These are phyloP conservation scores for Zelostemma sp. DNA, from an alignment of 1,140 invertebrate genomes.

Conservation along the genomic window DNA sequence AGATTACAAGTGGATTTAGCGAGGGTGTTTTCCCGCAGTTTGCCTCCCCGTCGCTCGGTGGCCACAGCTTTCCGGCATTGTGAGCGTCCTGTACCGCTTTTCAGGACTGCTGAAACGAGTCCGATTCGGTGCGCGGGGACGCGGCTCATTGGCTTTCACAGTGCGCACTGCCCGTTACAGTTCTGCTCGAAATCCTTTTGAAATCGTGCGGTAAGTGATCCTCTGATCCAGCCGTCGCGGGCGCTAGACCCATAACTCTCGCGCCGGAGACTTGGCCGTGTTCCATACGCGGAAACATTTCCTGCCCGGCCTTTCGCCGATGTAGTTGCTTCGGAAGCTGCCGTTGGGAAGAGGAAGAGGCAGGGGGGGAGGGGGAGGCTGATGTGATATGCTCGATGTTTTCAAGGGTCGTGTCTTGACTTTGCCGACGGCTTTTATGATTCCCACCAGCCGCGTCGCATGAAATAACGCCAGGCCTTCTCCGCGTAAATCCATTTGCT, in stretches of 20 bases:
- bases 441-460: slow-evolving; percentile 12
- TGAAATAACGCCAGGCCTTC: slow-evolving; percentile 16
- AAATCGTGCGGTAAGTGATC: slow-evolving; percentile 42
- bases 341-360: not conserved
- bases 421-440: slow-evolving; percentile 28
- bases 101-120: slow-evolving; percentile 27
- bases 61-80: slow-evolving; percentile 20
- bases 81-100: slow-evolving; percentile 27
- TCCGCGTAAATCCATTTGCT: slow-evolving; percentile 25
- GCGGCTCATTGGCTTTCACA: slow-evolving; percentile 25
- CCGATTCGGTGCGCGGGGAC: slow-evolving; percentile 30
- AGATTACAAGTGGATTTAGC: slow-evolving; percentile 22
- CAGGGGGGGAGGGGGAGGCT: slow-evolving; percentile 2
- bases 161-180: slow-evolving; percentile 13
- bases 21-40: slow-evolving; percentile 19
- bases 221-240: slow-evolving; percentile 29
- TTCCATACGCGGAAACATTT: slow-evolving; percentile 41
- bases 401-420: slow-evolving; percentile 23
- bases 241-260: slow-evolving; percentile 37
- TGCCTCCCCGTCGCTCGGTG: slow-evolving; percentile 24
- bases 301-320: slow-evolving; percentile 15
- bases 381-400: slow-evolving; percentile 19
- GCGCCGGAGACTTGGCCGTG: slow-evolving; percentile 28
- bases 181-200: slow-evolving; percentile 29
- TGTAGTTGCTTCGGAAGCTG: not conserved